phyloP scores from a whole-genome alignment of 1,140 invertebrate genomes.

The Epicauta chinensis region DNA sequence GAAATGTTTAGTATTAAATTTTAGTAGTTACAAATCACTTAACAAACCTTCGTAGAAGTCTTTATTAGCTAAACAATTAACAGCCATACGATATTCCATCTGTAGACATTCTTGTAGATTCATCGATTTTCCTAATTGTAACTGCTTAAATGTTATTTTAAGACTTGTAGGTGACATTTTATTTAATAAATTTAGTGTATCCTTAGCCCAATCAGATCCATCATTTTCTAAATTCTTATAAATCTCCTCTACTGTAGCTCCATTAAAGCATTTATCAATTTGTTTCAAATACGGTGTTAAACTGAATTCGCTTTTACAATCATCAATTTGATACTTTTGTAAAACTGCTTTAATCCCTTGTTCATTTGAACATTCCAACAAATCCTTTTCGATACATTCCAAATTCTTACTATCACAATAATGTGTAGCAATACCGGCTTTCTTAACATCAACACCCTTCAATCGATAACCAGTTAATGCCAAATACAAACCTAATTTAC shows the following conservation, averaged over 20 bases:
- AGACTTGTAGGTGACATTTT: constrained; percentile 93
- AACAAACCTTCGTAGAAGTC: constrained; percentile 89
- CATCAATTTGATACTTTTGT: constrained; percentile 49
- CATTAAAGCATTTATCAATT: constrained; percentile 78
- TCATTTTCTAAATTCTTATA: constrained; percentile 67
- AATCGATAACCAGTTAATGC: constrained; percentile 87
- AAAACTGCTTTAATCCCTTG: constrained; percentile 55
- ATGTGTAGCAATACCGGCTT: constrained; percentile 92
- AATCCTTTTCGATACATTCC: constrained; percentile 58
- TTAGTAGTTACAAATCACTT: no score
- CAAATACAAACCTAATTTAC: constrained; percentile 83
- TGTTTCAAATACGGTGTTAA: constrained; percentile 65
- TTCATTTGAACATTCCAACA: constrained; percentile 55
- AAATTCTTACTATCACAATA: constrained; percentile 68
- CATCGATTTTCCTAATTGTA: constrained; percentile 67
- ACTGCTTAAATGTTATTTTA: constrained; percentile 76
- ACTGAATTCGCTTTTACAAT: constrained; percentile 59
- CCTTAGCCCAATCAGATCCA: constrained; percentile 70
- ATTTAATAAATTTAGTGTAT: constrained; percentile 58
- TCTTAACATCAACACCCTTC: constrained; percentile 79
- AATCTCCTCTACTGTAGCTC: constrained; percentile 75
- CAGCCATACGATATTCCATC: constrained; percentile 86
- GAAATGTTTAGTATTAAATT: constrained; percentile 3
- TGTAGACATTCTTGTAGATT: constrained; percentile 78
- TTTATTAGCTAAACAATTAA: constrained; percentile 56